phyloP scores from a whole-genome alignment of 2,888 invertebrate genomes.

The Cerastis leucographa region DNA sequence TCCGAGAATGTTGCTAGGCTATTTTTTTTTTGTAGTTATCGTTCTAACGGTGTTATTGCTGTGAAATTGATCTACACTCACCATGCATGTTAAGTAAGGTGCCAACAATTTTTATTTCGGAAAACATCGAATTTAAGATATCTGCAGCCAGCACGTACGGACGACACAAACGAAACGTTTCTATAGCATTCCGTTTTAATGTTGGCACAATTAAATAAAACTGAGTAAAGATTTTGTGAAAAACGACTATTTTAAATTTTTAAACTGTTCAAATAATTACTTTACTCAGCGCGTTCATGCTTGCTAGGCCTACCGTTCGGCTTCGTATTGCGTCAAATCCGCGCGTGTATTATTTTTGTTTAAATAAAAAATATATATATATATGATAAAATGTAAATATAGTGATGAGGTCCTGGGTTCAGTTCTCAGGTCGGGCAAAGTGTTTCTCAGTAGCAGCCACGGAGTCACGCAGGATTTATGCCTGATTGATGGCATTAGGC shows the following conservation, averaged over 20 bases:
- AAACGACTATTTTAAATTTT: too few relatives aligned
- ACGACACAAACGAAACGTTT: not conserved
- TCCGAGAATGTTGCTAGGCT: not conserved
- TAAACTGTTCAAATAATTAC: not conserved
- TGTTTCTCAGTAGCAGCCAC: not conserved
- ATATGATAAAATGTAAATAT: too few relatives aligned
- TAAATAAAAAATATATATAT: too few relatives aligned
- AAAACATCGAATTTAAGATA: not conserved
- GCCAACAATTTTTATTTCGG: not conserved
- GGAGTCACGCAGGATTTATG: not conserved
- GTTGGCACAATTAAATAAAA: not conserved
- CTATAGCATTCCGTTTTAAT: not conserved
- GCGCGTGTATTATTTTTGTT: not conserved
- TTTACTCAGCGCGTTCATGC: not conserved
- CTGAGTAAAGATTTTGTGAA: too few relatives aligned
- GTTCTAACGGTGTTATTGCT: not conserved
- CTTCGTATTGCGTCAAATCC: not conserved
- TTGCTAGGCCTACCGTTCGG: not conserved
- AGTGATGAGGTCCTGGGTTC: not conserved
- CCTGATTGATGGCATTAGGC: not conserved
- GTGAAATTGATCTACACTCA: not conserved
- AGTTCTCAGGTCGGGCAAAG: not conserved
- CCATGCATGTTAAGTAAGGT: not conserved
- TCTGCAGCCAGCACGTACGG: not conserved
- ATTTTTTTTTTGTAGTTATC: too few relatives aligned